phyloP scores from a whole-genome alignment of 2,888 invertebrate genomes.

The Hypercompe scribonia region DNA sequence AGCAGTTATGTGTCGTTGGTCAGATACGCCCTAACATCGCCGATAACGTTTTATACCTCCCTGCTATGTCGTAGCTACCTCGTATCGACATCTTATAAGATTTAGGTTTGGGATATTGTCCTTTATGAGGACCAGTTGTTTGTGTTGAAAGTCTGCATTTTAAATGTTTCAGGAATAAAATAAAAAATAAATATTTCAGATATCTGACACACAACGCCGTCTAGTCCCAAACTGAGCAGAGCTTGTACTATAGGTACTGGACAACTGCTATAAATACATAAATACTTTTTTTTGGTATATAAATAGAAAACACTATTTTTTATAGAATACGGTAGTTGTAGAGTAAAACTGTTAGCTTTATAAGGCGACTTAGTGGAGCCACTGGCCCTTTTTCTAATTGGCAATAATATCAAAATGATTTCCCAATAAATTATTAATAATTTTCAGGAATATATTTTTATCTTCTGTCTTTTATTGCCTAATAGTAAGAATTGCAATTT shows the following conservation, averaged over 20 bases:
- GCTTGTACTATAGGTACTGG: too few species aligned
- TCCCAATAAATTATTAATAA: too few species aligned
- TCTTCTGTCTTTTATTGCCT: too few species aligned
- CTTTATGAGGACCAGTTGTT: background rate
- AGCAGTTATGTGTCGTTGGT: constrained; percentile 48
- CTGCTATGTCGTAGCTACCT: constrained; percentile 25
- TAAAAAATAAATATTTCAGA: too few species aligned
- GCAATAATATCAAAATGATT: background rate
- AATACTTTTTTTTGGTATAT: too few species aligned
- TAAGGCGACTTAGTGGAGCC: background rate
- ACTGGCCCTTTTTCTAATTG: background rate
- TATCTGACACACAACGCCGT: too few species aligned
- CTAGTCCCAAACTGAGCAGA: too few species aligned
- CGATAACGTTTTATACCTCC: constrained; percentile 45
- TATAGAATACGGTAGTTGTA: background rate
- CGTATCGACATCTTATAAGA: constrained; percentile 26
- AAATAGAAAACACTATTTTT: too few species aligned
- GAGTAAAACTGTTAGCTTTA: background rate
- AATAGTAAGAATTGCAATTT: background rate
- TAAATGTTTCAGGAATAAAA: background rate
- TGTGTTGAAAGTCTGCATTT: background rate
- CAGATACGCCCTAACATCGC: constrained; percentile 22
- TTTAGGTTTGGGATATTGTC: constrained; percentile 17
- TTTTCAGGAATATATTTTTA: too few species aligned
- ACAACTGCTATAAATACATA: too few species aligned